Percentiles rank a stretch among this genome's conserved stretches.
Conservation (phyloP, 2,888 invertebrate species). For the Anorthoa munda region DNA sequence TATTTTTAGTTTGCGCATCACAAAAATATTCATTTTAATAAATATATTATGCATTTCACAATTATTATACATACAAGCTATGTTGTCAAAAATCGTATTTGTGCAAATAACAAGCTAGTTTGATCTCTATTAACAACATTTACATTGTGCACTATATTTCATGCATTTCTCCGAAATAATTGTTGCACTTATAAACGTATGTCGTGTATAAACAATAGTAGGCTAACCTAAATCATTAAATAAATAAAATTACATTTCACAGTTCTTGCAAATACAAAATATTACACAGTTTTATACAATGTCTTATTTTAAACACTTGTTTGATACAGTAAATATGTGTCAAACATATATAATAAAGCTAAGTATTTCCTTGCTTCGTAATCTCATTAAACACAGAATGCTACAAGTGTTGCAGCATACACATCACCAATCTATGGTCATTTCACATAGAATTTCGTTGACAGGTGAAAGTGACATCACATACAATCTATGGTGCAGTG, state of each 20-base stretch:
- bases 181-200: too few relatives aligned
- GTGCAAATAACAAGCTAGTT: constrained; percentile 47
- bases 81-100: not conserved
- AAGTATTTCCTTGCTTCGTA: not conserved
- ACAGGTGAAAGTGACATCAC: constrained; percentile 6
- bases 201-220: too few relatives aligned
- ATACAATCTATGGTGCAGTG: constrained; percentile 4
- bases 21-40: constrained; percentile 4
- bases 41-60: constrained; percentile 1
- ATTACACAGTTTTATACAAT: not conserved
- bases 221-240: too few relatives aligned
- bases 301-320: constrained; percentile 11
- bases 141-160: constrained; percentile 30
- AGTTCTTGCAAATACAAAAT: constrained; percentile 9
- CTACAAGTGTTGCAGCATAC: constrained; percentile 2
- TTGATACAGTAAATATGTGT: constrained; percentile 8
- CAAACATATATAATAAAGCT: constrained; percentile 12
- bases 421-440: constrained; percentile 11
- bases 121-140: constrained; percentile 26
- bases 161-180: constrained; percentile 3
- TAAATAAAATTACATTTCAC: constrained; percentile 1
- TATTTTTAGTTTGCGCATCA: constrained; percentile 8
- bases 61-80: not conserved
- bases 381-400: constrained; percentile 23
- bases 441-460: constrained; percentile 23